Evolutionary conservation across 2,888 invertebrate genomes (phyloP), one percentile per base, ranked within the genome.

Genomic region (Mycalesis mineus): DNA sequence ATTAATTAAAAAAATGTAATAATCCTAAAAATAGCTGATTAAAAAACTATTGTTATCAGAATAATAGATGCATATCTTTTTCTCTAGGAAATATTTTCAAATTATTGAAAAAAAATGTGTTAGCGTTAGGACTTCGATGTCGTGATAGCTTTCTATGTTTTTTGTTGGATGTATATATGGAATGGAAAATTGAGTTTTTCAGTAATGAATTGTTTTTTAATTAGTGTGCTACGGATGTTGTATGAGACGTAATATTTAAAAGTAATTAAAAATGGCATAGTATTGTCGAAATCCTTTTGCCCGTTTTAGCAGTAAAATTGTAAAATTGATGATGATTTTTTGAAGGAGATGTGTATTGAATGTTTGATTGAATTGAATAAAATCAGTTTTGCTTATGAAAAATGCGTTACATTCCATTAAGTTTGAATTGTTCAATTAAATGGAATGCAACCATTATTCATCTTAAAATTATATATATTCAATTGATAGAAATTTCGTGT

Each of bases 1-100:
- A 58, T 63, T 58, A 64, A 61, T 58, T 66, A 63, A 61, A 62
- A 22, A 60, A 64, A 52, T 53, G 44, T 58, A 59, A 78, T 83
- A 83, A 77, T 70, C 70, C 67, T 75, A 70, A 75, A 71, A 75
- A 81, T 84, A 85, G 82, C 79, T 78, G 76, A 79, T 67, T 71
- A 69, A 75, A 72, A 75, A 72, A 68, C 75, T 70, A 81, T 79
- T 84, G 80, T 86, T 85, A 85, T 84, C 86, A 83, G 76, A 73
- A 83, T 80, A 79, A 85, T 88, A 88, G 88, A 88, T 83, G 88
- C 88, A 89, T 89, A 89, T 89, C 88, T 79, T 87, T 87, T 85
- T 84, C 83, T 85, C 82, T 89, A 89, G 87, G 85, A 78, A 75
- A 80, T 87, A 86, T 86, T 88, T 88, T 88, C 61, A 58, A 61